Percentiles rank a stretch among this genome's conserved stretches.
phyloP scores from a whole-genome alignment of 2,888 invertebrate species.

The Hipparchia sbordonii region DNA sequence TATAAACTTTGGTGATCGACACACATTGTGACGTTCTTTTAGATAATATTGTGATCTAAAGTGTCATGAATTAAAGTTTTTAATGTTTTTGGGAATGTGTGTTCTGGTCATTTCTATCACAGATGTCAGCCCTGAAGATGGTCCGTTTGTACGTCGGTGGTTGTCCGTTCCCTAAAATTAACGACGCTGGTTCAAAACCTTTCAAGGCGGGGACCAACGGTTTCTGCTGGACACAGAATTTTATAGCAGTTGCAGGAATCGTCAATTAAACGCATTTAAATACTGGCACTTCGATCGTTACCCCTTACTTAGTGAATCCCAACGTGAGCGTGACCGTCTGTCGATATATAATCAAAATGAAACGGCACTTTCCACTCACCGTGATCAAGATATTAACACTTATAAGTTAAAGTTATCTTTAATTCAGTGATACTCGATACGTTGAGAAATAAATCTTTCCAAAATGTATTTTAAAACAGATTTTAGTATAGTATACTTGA shows the following conservation, averaged over 20 bases:
- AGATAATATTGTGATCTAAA: neutral
- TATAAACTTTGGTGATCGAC: neutral
- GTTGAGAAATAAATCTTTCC: slow-evolving; percentile 2
- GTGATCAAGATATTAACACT: slow-evolving; percentile 22
- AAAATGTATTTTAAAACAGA: too few relatives aligned
- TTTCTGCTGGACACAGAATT: slow-evolving; percentile 61
- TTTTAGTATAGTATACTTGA: too few relatives aligned
- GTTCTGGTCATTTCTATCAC: slow-evolving; percentile 26
- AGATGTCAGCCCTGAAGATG: slow-evolving; percentile 46
- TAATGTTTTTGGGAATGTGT: neutral
- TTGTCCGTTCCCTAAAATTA: slow-evolving; percentile 71
- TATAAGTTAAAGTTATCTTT: slow-evolving; percentile 8
- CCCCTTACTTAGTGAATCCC: slow-evolving; percentile 47
- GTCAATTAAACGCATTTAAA: slow-evolving; percentile 66
- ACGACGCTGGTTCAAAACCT: slow-evolving; percentile 69
- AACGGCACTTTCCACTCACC: slow-evolving; percentile 21
- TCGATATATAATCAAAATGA: slow-evolving; percentile 26
- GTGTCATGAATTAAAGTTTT: neutral
- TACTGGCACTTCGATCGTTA: slow-evolving; percentile 53
- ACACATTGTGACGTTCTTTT: neutral
- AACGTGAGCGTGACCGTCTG: slow-evolving; percentile 38
- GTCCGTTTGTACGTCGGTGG: slow-evolving; percentile 47
- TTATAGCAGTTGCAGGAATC: slow-evolving; percentile 69
- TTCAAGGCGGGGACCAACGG: slow-evolving; percentile 72
- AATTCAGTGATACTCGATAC: neutral